These are phyloP conservation scores for Brachionichthys hirsutus DNA, from an alignment of 2,113 vertebrate genomes.

Conservation along the genomic window DNA sequence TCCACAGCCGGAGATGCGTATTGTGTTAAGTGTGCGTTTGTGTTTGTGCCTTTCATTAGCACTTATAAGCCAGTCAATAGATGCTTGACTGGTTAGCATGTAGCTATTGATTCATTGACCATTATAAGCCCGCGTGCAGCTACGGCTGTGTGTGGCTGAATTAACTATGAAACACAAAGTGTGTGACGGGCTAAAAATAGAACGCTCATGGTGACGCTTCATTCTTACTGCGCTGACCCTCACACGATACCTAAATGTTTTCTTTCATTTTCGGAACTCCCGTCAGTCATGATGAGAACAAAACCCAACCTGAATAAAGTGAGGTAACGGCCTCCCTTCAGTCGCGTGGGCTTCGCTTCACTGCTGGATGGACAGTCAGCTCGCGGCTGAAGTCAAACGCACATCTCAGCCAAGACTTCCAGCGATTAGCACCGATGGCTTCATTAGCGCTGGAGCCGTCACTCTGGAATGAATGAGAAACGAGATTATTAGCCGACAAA, in stretches of 20 bases:
- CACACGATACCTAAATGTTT: too few relatives aligned
- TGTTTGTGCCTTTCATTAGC: conserved; percentile 40
- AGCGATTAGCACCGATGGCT: conserved; percentile 15
- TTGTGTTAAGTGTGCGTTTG: conserved; percentile 4
- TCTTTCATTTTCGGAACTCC: neutral
- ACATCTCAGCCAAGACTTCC: conserved; percentile 14
- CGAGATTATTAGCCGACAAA: too few relatives aligned
- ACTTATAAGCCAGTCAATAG: conserved; percentile 53
- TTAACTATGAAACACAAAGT: too few relatives aligned
- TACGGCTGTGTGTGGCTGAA: neutral
- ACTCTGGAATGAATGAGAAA: conserved; percentile 6
- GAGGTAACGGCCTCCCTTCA: conserved; percentile 19
- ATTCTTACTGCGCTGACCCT: too few relatives aligned
- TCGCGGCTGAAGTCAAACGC: conserved; percentile 9
- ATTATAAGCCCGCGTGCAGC: conserved; percentile 10
- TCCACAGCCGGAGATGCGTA: neutral
- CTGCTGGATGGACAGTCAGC: too few relatives aligned
- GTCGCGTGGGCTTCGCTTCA: neutral
- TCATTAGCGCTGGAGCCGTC: conserved; percentile 5
- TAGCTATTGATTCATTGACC: conserved; percentile 52
- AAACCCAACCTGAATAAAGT: conserved; percentile 1
- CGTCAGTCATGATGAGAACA: conserved; percentile 6
- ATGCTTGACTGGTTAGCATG: conserved; percentile 61
- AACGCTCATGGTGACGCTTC: too few relatives aligned
- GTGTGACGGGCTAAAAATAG: too few relatives aligned